Evolutionary conservation across 2,113 vertebrate species (phyloP).

Genomic region (Capricornis sumatraensis): DNA sequence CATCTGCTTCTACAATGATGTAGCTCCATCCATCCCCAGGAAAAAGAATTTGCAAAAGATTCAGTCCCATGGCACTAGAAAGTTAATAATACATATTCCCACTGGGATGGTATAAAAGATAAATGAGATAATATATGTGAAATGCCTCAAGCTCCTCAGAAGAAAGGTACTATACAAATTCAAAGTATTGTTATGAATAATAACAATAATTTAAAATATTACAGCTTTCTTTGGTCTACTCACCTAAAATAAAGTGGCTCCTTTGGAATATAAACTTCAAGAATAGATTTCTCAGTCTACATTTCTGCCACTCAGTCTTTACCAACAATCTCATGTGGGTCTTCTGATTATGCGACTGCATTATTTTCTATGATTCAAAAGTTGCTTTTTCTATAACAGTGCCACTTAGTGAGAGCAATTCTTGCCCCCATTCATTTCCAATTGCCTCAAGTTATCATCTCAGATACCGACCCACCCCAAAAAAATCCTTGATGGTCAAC

Average conservation of each 20-base stretch:
- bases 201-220: constrained; percentile 65
- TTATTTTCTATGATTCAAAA: constrained; percentile 43
- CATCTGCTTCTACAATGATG: constrained; percentile 32
- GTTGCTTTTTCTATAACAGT: constrained; percentile 9
- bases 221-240: constrained; percentile 39
- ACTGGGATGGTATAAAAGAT: constrained; percentile 60
- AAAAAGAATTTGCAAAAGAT: constrained; percentile 54
- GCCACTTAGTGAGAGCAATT: constrained; percentile 32
- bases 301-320: background rate
- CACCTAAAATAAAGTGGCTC: constrained; percentile 40
- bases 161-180: constrained; percentile 54
- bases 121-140: constrained; percentile 70
- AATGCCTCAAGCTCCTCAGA: constrained; percentile 51
- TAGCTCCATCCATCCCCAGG: constrained; percentile 12
- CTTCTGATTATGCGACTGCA: constrained; percentile 24
- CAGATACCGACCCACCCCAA: background rate
- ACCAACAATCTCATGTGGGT: constrained; percentile 1
- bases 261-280: constrained; percentile 37
- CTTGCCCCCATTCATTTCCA: constrained; percentile 34
- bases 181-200: constrained; percentile 54
- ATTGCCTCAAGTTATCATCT: constrained; percentile 13
- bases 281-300: constrained; percentile 1
- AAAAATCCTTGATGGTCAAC: background rate
- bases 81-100: constrained; percentile 66
- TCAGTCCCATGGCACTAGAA: constrained; percentile 35